Conservation (phyloP, 1,140 invertebrate genomes). For the Pogonomyrmex barbatus region DNA sequence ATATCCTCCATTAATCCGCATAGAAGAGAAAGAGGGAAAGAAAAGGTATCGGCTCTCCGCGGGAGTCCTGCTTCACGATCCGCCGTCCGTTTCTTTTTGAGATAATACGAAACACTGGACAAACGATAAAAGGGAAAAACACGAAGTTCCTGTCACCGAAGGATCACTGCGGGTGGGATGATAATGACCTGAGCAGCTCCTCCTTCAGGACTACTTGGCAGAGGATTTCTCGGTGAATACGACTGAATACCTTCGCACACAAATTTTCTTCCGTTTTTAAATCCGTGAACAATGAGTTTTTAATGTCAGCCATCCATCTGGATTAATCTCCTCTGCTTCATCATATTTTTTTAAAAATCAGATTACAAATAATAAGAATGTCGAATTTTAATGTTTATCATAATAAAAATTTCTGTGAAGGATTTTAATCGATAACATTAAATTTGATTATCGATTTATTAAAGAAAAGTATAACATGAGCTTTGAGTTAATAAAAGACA, state of each 20-base stretch:
- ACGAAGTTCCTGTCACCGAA: slow-evolving; percentile 73
- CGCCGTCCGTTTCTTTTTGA: slow-evolving; percentile 58
- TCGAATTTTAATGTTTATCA: too few relatives aligned
- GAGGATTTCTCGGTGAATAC: slow-evolving; percentile 24
- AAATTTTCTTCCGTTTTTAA: slow-evolving; percentile 57
- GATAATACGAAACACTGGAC: slow-evolving; percentile 59
- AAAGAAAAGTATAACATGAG: too few relatives aligned
- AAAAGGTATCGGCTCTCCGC: slow-evolving; percentile 62
- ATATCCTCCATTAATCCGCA: slow-evolving; percentile 78
- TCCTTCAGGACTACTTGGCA: slow-evolving; percentile 17
- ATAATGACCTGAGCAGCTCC: slow-evolving; percentile 14
- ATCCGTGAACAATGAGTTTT: slow-evolving; percentile 10
- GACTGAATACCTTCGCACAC: slow-evolving; percentile 24
- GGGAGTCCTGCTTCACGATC: slow-evolving; percentile 70
- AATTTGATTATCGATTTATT: too few relatives aligned
- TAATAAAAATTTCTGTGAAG: too few relatives aligned
- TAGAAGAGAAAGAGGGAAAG: slow-evolving; percentile 62
- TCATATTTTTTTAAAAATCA: not conserved
- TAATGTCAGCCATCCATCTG: not conserved
- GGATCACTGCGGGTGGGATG: slow-evolving; percentile 74
- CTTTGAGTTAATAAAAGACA: too few relatives aligned
- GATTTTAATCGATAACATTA: too few relatives aligned
- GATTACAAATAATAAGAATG: not conserved
- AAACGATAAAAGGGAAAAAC: slow-evolving; percentile 65
- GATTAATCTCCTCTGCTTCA: not conserved